These are phyloP conservation scores for Hydroisotoma schaefferi DNA, from an alignment of 2,888 invertebrate species.

Conservation along the genomic window DNA sequence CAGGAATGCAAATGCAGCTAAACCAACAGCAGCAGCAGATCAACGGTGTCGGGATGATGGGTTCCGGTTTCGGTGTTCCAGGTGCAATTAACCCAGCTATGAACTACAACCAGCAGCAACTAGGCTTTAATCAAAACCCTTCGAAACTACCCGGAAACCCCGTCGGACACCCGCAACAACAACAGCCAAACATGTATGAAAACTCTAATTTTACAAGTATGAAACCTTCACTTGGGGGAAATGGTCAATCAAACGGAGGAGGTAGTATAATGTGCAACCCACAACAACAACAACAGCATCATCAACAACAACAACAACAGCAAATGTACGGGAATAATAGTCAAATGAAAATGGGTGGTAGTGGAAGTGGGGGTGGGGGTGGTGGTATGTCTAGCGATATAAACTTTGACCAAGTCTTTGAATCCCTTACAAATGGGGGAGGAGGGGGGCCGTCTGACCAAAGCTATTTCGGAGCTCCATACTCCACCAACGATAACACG, in stretches of 20 bases:
- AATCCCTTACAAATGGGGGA: slow-evolving; percentile 22
- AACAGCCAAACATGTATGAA: slow-evolving; percentile 24
- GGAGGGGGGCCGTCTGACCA: slow-evolving; percentile 17
- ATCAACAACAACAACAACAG: slow-evolving; percentile 28
- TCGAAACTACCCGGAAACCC: slow-evolving; percentile 13
- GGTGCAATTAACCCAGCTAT: slow-evolving; percentile 2
- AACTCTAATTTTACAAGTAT: slow-evolving; percentile 23
- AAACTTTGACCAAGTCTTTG: slow-evolving; percentile 34
- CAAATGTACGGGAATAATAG: neutral
- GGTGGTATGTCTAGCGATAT: slow-evolving; percentile 15
- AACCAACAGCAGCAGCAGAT: slow-evolving; percentile 12
- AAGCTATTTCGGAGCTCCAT: too few relatives aligned
- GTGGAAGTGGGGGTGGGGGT: neutral
- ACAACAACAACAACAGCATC: slow-evolving; percentile 33
- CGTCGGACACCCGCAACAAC: slow-evolving; percentile 19
- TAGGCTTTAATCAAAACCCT: slow-evolving; percentile 18
- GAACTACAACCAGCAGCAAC: slow-evolving; percentile 8
- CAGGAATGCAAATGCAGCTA: slow-evolving; percentile 31
- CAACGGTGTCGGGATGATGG: neutral
- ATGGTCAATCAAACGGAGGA: neutral
- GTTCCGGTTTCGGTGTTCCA: neutral
- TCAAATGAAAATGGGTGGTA: slow-evolving; percentile 17
- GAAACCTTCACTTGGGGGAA: slow-evolving; percentile 25
- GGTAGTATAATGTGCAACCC: slow-evolving; percentile 22
- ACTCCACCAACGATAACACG: slow-evolving; percentile 17